phyloP scores from a whole-genome alignment of 2,113 vertebrate species.

The Setophaga coronata region DNA sequence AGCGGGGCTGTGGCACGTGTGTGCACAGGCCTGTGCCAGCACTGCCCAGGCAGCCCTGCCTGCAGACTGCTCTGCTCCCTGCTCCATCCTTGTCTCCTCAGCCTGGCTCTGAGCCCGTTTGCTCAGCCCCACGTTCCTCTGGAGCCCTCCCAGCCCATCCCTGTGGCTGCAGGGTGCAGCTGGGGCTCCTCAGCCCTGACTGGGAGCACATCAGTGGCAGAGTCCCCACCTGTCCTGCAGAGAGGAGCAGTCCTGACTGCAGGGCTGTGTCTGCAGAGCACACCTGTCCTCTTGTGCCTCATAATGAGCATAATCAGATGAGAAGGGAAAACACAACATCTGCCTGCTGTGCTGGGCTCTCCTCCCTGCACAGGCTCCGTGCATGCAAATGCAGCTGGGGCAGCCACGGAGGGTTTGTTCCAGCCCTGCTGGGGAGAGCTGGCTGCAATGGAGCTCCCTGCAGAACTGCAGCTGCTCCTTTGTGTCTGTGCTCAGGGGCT shows the following conservation, averaged over 20 bases:
- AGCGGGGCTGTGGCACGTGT: accelerated
- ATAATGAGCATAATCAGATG: background rate
- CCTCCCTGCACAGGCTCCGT: background rate
- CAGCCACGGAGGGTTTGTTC: background rate
- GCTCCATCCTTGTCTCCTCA: background rate
- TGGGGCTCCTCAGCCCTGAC: background rate
- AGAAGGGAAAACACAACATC: background rate
- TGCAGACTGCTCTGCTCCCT: background rate
- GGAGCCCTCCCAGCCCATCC: accelerated
- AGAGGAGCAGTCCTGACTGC: background rate
- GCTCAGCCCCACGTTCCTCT: background rate
- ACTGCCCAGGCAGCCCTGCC: background rate
- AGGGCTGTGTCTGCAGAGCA: background rate
- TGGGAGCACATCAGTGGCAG: background rate
- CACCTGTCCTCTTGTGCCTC: constrained; percentile 35
- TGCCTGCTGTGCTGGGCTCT: background rate
- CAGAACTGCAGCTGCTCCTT: constrained; percentile 11
- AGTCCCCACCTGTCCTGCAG: background rate
- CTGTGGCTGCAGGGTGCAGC: background rate
- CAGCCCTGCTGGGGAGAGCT: background rate
- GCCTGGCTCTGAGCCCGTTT: background rate
- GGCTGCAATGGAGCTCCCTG: background rate
- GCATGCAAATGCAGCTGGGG: background rate
- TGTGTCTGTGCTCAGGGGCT: background rate
- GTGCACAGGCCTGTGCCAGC: accelerated